These are phyloP conservation scores for Pocillopora meandrina DNA, from an alignment of 92 coral and sea anemone genomes.

Conservation along the genomic window DNA sequence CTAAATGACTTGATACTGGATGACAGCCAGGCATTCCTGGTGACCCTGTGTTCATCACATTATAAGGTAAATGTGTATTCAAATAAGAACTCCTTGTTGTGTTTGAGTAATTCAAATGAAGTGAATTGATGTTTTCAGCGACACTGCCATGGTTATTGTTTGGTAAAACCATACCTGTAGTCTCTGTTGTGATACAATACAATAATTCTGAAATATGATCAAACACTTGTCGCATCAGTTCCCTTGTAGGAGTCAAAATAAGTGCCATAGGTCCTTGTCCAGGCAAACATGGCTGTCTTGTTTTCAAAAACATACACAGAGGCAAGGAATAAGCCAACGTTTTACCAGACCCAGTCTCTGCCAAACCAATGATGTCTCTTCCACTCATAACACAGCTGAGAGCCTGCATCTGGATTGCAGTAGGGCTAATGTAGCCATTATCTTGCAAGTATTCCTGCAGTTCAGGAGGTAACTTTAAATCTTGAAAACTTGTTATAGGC, in stretches of 20 bases:
- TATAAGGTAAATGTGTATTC: neutral
- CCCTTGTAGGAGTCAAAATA: constrained; percentile 91
- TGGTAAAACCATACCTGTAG: constrained; percentile 1
- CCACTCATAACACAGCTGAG: constrained; percentile 97
- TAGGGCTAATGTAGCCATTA: constrained; percentile 70
- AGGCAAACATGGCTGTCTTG: constrained; percentile 74
- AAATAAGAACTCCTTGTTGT: neutral
- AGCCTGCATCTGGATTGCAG: constrained; percentile 96
- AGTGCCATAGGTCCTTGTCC: constrained; percentile 83
- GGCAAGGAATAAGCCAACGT: constrained; percentile 93
- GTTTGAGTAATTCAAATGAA: neutral
- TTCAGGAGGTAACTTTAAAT: constrained; percentile 70
- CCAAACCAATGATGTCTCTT: constrained; percentile 95
- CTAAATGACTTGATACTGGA: neutral
- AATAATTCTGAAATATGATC: constrained; percentile 65
- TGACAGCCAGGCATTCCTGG: neutral
- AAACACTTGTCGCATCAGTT: constrained; percentile 90
- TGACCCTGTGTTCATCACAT: neutral
- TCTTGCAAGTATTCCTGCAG: constrained; percentile 63
- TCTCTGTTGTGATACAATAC: constrained; percentile 20
- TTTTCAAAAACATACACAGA: constrained; percentile 77
- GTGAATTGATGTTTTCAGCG: neutral
- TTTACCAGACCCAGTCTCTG: constrained; percentile 98
- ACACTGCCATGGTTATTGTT: neutral
- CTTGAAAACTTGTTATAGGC: constrained; percentile 77